Evolutionary conservation across 1,140 invertebrate genomes (phyloP), one percentile per base, ranked within the genome.

Genomic region (Ceratina australensis): DNA sequence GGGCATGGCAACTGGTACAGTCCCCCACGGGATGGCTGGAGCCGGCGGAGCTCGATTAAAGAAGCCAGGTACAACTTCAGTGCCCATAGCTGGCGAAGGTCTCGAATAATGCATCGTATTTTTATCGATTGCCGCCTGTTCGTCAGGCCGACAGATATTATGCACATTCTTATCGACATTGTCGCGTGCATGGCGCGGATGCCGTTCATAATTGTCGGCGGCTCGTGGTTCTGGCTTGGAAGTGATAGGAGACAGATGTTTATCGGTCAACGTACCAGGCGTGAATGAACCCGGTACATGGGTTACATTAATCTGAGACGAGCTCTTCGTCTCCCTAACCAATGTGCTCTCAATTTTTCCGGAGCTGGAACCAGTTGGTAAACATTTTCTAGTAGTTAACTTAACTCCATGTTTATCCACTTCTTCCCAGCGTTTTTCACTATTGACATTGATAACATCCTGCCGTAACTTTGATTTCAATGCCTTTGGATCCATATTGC

Each of bases 151-250:
- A 65, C 22, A 57, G 8, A 54, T 7, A 8, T 16, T 28, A 0
- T 66, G 47, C 15, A 24, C 0, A 0, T 69, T 80, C 22, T 75
- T 85, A 0, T 52, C 64, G 26, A 16, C 50, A 26, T 50, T 20
- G 20, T 83, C 80, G 13, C 84, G 68, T 3, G 59, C 49, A 18
- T 79, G 85, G 0, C 87, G 86, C 2, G 87, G 84, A 79, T 89
- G 83, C 20, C 87, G 81, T 15, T 91, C 89, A 15, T 90, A 90
- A 59, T 89, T 90, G 24, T 90, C 86, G 0, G 87, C 80, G 54
- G 85, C 90, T 24, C 89, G 83, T 0, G 78, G 80, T 5, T 87
- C 84, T 0, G 63, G 16, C 8, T 82, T 87, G 0, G 57, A 67
- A 50, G 47, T 20, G 13, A 60, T 57, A 33, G 67, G 10, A 18